phyloP scores from a whole-genome alignment of 2,888 invertebrate genomes.

The Euphydryas editha region DNA sequence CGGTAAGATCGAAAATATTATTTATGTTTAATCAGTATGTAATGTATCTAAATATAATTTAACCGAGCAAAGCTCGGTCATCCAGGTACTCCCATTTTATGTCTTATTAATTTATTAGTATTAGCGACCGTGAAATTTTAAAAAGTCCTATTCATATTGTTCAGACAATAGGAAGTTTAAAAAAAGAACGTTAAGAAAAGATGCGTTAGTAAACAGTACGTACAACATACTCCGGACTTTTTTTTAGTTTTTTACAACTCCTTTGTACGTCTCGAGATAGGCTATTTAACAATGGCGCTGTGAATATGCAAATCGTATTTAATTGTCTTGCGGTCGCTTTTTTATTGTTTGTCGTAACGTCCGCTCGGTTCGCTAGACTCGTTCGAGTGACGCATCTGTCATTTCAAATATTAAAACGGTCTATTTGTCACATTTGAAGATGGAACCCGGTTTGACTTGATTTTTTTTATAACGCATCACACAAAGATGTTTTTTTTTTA shows the following conservation, averaged over 20 bases:
- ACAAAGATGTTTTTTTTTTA: background rate
- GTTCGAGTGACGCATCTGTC: constrained; percentile 74
- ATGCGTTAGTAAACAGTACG: constrained; percentile 69
- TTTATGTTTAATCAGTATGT: no score
- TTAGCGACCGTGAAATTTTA: background rate
- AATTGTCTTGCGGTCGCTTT: constrained; percentile 62
- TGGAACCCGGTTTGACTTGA: constrained; percentile 59
- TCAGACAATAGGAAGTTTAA: constrained; percentile 55
- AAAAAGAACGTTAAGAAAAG: constrained; percentile 69
- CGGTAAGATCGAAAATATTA: no score
- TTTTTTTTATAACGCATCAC: constrained; percentile 49
- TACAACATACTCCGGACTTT: constrained; percentile 28
- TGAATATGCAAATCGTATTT: constrained; percentile 77
- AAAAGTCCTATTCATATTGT: background rate
- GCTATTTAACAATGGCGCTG: constrained; percentile 55
- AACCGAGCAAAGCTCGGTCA: no score
- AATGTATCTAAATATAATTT: no score
- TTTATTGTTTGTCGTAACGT: constrained; percentile 56
- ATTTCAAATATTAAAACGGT: constrained; percentile 74
- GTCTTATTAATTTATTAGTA: background rate
- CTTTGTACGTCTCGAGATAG: constrained; percentile 60
- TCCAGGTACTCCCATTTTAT: background rate
- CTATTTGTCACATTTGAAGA: constrained; percentile 60
- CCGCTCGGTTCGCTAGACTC: constrained; percentile 35
- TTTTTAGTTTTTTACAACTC: constrained; percentile 46